A percentile compares a stretch with the other conserved stretches of the same genome.
phyloP scores from a whole-genome alignment of 2,797 vertebrate species.

The Eremophila alpestris region DNA sequence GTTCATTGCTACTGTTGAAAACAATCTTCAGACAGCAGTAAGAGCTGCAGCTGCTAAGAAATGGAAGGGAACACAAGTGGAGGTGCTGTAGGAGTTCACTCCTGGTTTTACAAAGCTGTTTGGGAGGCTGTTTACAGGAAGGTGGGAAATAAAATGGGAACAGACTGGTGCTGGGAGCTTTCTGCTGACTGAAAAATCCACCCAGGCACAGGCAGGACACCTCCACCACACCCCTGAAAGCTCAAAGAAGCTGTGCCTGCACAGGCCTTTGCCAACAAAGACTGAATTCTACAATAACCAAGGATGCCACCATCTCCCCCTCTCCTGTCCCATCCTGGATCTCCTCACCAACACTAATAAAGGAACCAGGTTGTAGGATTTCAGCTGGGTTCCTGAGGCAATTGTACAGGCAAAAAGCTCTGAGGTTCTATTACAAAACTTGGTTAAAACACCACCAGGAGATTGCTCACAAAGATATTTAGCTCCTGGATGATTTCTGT shows the following conservation, averaged over 20 bases:
- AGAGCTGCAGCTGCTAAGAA: neutral
- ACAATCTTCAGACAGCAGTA: neutral
- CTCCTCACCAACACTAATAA: neutral
- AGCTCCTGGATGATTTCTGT: neutral
- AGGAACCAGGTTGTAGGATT: fast-evolving
- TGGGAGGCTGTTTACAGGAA: neutral
- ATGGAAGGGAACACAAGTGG: neutral
- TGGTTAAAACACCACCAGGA: neutral
- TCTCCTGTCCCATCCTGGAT: neutral
- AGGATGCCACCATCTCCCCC: neutral
- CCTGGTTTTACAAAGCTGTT: neutral
- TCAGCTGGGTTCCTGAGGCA: neutral
- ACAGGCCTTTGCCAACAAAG: neutral
- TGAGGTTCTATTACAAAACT: neutral
- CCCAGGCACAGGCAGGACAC: neutral
- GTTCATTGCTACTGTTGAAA: neutral
- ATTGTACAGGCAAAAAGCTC: neutral
- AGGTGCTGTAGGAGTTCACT: neutral
- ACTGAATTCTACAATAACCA: fast-evolving
- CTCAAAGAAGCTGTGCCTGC: neutral
- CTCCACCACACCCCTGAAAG: fast-evolving
- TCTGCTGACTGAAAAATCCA: neutral
- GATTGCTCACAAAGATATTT: neutral
- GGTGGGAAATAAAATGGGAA: neutral
- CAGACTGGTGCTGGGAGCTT: neutral